Percentiles rank a stretch among this genome's conserved stretches.
Evolutionary conservation across 2,113 vertebrate genomes (phyloP).

Genomic region (Gambusia affinis): DNA sequence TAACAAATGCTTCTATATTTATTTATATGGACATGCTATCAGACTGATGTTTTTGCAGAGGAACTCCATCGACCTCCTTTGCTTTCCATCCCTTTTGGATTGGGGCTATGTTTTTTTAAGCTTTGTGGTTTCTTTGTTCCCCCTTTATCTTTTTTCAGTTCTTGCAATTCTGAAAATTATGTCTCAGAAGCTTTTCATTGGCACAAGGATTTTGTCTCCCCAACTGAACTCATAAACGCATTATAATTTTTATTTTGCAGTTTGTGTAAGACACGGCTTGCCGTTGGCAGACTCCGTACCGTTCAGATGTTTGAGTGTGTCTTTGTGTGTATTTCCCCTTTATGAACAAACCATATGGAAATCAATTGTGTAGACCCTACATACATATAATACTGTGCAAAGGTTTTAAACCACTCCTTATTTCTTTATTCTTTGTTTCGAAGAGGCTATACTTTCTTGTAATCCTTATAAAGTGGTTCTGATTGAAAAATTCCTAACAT

Average conservation of each 20-base stretch:
- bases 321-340: background rate
- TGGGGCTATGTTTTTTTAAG: slow-evolving; percentile 23
- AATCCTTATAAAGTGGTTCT: no score
- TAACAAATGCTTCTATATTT: slow-evolving; percentile 75
- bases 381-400: no score
- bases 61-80: background rate
- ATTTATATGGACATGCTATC: slow-evolving; percentile 50
- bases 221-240: slow-evolving; percentile 62
- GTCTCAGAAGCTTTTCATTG: slow-evolving; percentile 62
- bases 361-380: no score
- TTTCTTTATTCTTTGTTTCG: no score
- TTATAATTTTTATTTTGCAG: slow-evolving; percentile 55
- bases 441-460: no score
- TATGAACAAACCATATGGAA: background rate
- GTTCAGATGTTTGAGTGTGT: background rate
- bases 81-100: slow-evolving; percentile 6
- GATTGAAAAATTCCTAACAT: no score
- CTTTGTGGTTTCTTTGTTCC: slow-evolving; percentile 50
- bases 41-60: slow-evolving; percentile 37
- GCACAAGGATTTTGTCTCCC: slow-evolving; percentile 8
- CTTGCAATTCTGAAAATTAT: slow-evolving; percentile 74
- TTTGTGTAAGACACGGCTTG: slow-evolving; percentile 32
- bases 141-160: slow-evolving; percentile 58
- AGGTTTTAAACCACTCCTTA: no score
- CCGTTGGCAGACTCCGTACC: slow-evolving; percentile 18